Conservation (phyloP, 1,140 invertebrate genomes). For the Magallana gigas region DNA sequence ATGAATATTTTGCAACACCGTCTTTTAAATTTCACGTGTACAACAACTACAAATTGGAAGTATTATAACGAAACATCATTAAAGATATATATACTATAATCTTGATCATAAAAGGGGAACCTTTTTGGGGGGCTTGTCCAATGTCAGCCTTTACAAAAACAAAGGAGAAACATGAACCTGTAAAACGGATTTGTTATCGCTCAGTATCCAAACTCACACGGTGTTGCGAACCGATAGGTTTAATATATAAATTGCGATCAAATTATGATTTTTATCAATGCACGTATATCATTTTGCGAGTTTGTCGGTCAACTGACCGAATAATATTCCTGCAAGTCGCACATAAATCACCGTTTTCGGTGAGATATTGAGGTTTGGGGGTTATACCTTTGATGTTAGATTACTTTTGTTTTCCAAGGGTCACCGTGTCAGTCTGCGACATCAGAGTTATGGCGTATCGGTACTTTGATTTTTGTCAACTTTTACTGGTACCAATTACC, state of each 20-base stretch:
- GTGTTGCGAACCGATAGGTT: not conserved
- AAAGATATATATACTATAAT: too few relatives aligned
- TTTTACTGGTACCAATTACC: too few relatives aligned
- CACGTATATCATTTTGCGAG: not conserved
- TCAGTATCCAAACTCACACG: not conserved
- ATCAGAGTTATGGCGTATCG: not conserved
- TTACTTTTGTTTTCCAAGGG: not conserved
- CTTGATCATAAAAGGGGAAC: too few relatives aligned
- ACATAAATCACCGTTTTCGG: not conserved
- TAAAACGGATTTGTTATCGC: too few relatives aligned
- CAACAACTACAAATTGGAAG: too few relatives aligned
- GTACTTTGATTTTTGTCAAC: too few relatives aligned
- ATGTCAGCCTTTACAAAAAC: not conserved
- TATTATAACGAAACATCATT: too few relatives aligned
- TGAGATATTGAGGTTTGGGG: not conserved
- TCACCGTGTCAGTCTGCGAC: not conserved
- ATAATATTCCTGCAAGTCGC: not conserved
- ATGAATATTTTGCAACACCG: too few relatives aligned
- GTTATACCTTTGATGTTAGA: not conserved
- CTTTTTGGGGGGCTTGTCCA: not conserved
- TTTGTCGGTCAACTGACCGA: slow-evolving; percentile 16
- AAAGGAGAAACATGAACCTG: too few relatives aligned
- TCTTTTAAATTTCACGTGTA: too few relatives aligned
- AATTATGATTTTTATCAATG: not conserved
- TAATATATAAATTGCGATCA: not conserved